Conservation (phyloP, 2,797 vertebrate species). For the Cuculus canorus region DNA sequence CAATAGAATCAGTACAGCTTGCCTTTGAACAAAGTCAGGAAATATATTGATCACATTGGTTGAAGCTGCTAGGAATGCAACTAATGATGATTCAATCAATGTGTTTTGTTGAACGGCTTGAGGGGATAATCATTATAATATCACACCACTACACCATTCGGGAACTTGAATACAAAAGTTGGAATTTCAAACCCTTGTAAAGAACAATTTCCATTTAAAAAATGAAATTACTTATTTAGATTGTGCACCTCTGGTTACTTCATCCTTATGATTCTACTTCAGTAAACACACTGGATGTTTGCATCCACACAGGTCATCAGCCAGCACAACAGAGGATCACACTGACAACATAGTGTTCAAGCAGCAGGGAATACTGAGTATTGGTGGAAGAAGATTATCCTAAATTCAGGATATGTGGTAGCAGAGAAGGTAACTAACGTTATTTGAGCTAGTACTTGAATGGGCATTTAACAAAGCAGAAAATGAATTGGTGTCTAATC, state of each 20-base stretch:
- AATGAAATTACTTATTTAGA: not conserved
- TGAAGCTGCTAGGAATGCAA: slow-evolving; percentile 20
- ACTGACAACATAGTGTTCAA: not conserved
- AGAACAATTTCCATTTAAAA: not conserved
- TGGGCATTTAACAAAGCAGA: not conserved
- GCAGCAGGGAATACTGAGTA: not conserved
- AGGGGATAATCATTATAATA: slow-evolving; percentile 18
- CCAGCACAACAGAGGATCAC: not conserved
- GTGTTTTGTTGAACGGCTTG: not conserved
- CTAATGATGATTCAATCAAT: slow-evolving; percentile 2
- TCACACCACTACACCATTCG: not conserved
- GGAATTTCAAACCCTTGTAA: not conserved
- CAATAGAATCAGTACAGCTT: slow-evolving; percentile 24
- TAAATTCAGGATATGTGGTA: not conserved
- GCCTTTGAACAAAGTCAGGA: slow-evolving; percentile 50
- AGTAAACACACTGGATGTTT: not conserved
- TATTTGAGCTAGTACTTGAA: not conserved
- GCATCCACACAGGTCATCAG: not conserved
- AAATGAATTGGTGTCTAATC: not conserved
- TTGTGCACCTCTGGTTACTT: not conserved
- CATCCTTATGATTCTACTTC: not conserved
- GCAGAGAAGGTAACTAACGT: not conserved
- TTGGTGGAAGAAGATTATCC: not conserved
- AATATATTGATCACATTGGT: slow-evolving; percentile 38
- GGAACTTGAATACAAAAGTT: not conserved